Evolutionary conservation across 2,113 vertebrate genomes (phyloP).

Genomic region (Oryzias celebensis): DNA sequence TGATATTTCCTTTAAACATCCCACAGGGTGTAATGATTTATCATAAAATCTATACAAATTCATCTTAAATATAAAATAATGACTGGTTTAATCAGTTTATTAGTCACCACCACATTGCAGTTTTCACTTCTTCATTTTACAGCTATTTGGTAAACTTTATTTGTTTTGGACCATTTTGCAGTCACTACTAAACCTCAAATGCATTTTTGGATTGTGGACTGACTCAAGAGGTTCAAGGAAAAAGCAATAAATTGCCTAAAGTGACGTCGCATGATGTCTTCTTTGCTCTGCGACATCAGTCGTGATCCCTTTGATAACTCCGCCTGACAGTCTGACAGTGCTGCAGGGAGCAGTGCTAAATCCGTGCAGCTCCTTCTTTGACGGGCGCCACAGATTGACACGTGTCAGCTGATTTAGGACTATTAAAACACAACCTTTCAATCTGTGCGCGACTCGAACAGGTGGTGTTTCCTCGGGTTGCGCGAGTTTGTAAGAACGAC

Average conservation of each 20-base stretch:
- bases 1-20: too few relatives aligned
- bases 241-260: neutral
- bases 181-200: neutral
- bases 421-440: neutral
- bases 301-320: neutral
- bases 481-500: slow-evolving; percentile 96
- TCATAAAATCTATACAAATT: too few relatives aligned
- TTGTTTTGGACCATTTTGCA: neutral
- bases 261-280: neutral
- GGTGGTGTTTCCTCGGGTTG: slow-evolving; percentile 96
- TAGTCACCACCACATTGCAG: too few relatives aligned
- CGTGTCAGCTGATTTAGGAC: neutral
- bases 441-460: slow-evolving; percentile 48
- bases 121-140: too few relatives aligned
- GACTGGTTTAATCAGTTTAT: neutral
- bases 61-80: too few relatives aligned
- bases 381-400: neutral
- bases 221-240: neutral
- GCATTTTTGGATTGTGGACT: neutral
- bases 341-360: slow-evolving; percentile 1
- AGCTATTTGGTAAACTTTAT: too few relatives aligned
- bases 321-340: slow-evolving; percentile 9
- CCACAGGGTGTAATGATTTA: too few relatives aligned
- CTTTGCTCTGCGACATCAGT: slow-evolving; percentile 1
- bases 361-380: neutral